Evolutionary conservation across 2,888 invertebrate species (phyloP), one percentile per base, ranked within the genome.

Genomic region (Agrochola lota): DNA sequence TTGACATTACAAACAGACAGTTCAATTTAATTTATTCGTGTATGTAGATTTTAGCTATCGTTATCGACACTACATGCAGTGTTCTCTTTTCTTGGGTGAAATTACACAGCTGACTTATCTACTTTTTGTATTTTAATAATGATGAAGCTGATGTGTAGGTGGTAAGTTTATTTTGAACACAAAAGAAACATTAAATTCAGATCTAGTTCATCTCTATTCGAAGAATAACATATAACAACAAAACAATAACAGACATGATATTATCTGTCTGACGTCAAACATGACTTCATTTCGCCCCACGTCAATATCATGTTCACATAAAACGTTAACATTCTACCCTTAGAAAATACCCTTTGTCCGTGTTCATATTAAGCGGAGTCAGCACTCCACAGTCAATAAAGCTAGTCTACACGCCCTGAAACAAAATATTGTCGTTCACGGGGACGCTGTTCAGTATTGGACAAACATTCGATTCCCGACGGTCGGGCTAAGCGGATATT

Each of bases 371-470:
- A 80, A 77, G 77, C 57, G 63, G n/a, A 71, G 75, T 80, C 80
- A 77, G 66, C 74, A 74, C 60, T 75, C 71, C 9, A 67, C 43
- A 64, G 73, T 74, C 80, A 80, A 86, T 81, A 79, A 71, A 85
- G 55, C 74, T 46, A 71, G 81, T 88, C 77, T 78, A 86, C 85
- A 85, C 85, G 77, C 74, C 74, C 77, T 77, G 72, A 75, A 88
- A 86, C 86, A 85, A 86, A 86, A 88, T 85, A 84, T 85, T 87
- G 85, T 85, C 77, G 70, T 77, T 76, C 74, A 75, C 82, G 68
- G 66, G 66, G n/a, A 78, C 74, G 67, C 69, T 73, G 80, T 81
- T 89, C 78, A 67, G 85, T 86, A 81, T 86, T 83, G 85, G 80
- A 77, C 85, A 83, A 87, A 86, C 77, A 87, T 77, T 78, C 80